Percentiles rank a stretch among this genome's conserved stretches.
Evolutionary conservation across 2,113 vertebrate genomes (phyloP).

Genomic region (Scatophagus argus): DNA sequence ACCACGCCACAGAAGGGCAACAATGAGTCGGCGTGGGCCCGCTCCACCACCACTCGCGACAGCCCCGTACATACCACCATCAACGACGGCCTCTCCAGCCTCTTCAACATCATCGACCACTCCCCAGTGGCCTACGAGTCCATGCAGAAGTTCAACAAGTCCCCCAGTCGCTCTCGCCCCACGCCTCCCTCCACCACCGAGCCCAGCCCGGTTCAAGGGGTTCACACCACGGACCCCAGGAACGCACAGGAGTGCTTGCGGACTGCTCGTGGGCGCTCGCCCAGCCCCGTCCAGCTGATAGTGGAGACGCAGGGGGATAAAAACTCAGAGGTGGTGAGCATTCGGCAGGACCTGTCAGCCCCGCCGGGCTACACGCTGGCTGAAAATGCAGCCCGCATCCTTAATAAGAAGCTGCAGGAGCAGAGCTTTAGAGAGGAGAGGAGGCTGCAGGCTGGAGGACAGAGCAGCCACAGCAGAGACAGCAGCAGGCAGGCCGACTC

Average conservation of each 20-base stretch:
- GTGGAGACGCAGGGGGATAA: constrained; percentile 89
- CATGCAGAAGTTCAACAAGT: constrained; percentile 89
- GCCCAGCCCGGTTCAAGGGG: constrained; percentile 49
- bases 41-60: constrained; percentile 96
- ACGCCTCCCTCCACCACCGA: constrained; percentile 64
- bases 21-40: constrained; percentile 97
- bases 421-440: constrained; percentile 92
- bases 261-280: constrained; percentile 89
- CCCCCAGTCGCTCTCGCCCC: constrained; percentile 88
- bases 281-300: constrained; percentile 91
- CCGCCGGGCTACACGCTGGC: constrained; percentile 93
- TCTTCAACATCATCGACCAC: constrained; percentile 99
- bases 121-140: constrained; percentile 89
- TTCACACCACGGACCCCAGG: constrained; percentile 55
- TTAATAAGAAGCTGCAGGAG: constrained; percentile 95
- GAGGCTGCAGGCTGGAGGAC: constrained; percentile 81
- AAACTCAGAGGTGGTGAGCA: constrained; percentile 87
- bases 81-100: constrained; percentile 97
- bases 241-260: constrained; percentile 84
- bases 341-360: constrained; percentile 93
- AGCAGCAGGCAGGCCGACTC: constrained; percentile 72
- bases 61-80: constrained; percentile 98
- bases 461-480: constrained; percentile 82
- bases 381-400: constrained; percentile 93
- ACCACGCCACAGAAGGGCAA: constrained; percentile 91